Evolutionary conservation across 2,113 vertebrate species (phyloP), one percentile per base, ranked within the genome.

Genomic region (Semnornis frantzii): DNA sequence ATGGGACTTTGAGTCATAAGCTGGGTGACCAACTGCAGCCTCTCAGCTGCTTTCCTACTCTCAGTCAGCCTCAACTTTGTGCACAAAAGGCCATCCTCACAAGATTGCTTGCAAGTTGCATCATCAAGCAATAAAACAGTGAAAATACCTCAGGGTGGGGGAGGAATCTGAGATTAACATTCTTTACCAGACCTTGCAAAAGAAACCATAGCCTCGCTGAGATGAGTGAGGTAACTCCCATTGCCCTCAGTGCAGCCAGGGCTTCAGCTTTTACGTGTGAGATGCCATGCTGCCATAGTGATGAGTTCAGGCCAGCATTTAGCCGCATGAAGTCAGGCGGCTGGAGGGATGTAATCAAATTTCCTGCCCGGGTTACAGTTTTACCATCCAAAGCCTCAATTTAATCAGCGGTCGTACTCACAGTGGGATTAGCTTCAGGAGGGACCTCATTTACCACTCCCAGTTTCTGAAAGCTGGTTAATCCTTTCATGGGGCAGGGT

Each of bases 151-250:
- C 55, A 42, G 85, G 31, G 58, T 83, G 65, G 87, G 73, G 86
- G 73, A 91, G 66, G 77, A 95, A 95, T 87, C 31, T 59, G 87
- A 89, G 89, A 95, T 94, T 90, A 93, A 89, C 50, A 44, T 85
- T 90, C 72, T 87, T 88, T 85, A 93, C 64, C 70, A 88, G 83
- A 69, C 39, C 55, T 88, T 95, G 39, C 76, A 81, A 87, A 87
- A 95, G 82, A 86, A 95, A 86, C 66, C n/a, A 15, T 55, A 58
- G 30, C 19, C 48, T 93, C 70, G 72, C 64, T 9, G 7, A 65
- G 90, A 72, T 24, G 69, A 63, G 62, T 59, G 55, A 88, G 54
- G 60, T 82, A 73, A 68, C 33, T 83, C 39, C 52, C 9, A 11
- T 14, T 71, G 65, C 57, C 37, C 83, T 80, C 16, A 9, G 42